A percentile compares a stretch with the other conserved stretches of the same genome.
Conservation (phyloP, 2,113 vertebrate genomes). For the Thalassoma bifasciatum region DNA sequence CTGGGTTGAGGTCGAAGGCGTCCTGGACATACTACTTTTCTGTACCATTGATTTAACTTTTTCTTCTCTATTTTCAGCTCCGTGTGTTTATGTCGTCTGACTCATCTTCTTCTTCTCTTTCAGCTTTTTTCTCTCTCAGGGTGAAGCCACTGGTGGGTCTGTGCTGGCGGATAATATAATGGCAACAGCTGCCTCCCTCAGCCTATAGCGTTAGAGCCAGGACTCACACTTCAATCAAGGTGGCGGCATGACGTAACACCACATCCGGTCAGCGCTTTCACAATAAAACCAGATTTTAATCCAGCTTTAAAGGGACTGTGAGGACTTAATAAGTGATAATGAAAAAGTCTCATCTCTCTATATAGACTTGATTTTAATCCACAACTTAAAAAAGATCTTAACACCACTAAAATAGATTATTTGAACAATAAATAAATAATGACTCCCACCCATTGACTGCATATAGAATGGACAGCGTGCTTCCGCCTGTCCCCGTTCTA, state of each 20-base stretch:
- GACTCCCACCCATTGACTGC: too few relatives aligned
- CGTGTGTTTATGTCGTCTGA: slow-evolving; percentile 55
- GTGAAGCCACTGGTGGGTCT: slow-evolving; percentile 51
- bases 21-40: slow-evolving; percentile 97
- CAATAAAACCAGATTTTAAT: slow-evolving; percentile 47
- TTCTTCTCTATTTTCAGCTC: slow-evolving; percentile 62
- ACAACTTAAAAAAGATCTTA: too few relatives aligned
- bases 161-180: slow-evolving; percentile 59
- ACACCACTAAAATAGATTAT: too few relatives aligned
- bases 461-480: too few relatives aligned
- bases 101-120: slow-evolving; percentile 61
- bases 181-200: slow-evolving; percentile 76
- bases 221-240: slow-evolving; percentile 37
- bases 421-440: too few relatives aligned
- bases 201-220: slow-evolving; percentile 61
- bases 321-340: too few relatives aligned
- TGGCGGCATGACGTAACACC: rapidly evolving
- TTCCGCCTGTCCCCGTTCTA: too few relatives aligned
- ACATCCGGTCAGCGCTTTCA: slow-evolving; percentile 48
- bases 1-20: slow-evolving; percentile 95
- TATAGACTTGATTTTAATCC: too few relatives aligned
- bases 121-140: background rate
- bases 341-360: too few relatives aligned
- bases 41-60: slow-evolving; percentile 93
- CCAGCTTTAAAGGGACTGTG: too few relatives aligned